Base-by-base conservation (phyloP, 2,797 vertebrate species). In the Poeciliopsis turneri region DNA sequence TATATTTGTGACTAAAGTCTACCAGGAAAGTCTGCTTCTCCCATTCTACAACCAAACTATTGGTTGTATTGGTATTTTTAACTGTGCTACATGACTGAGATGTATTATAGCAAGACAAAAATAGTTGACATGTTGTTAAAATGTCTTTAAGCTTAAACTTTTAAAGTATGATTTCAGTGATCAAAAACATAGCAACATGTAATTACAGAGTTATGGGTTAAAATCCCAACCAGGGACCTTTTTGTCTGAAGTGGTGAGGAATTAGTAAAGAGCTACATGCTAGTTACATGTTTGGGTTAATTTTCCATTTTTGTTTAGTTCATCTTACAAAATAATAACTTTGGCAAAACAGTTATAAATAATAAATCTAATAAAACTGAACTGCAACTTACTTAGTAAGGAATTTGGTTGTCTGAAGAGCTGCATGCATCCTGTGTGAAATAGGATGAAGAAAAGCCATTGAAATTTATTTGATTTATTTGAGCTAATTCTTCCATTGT, bases 341-440 rank as follows among this genome's bases (percentile, higher is more conserved):
- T 9, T 12, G 28, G 36, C 16, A 25, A 25, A 70, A 45, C 5
- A 23, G 9, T 70, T 28, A n/a, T 39, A 13, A 39, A 53, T 43
- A 30, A 72, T 15, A 3, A 28, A 10, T 49, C 47, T 46, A 57
- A 1, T 55, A 8, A 71, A 30, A 41, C n/a, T 41, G 16, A 61
- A 23, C 41, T 53, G 5, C 4, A 30, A 15, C 46, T 30, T 11
- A 49, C 43, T 30, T 51, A 18, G 36, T 28, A 10, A n/a, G 5
- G 18, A 47, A 16, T n/a, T 16, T 69, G n/a, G 47, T 74, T 81
- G 43, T 46, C 69, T 76, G 53, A 18, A 16, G 1, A 68, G 75
- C 59, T 20, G 23, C 18, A 51, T 76, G 33, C 25, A 47, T 16
- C 28, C 28, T 5, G 43, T 13, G 18, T 15, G 47, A 49, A 47